Base-by-base conservation (phyloP, 2,113 vertebrate species). In the Callopanchax toddi region DNA sequence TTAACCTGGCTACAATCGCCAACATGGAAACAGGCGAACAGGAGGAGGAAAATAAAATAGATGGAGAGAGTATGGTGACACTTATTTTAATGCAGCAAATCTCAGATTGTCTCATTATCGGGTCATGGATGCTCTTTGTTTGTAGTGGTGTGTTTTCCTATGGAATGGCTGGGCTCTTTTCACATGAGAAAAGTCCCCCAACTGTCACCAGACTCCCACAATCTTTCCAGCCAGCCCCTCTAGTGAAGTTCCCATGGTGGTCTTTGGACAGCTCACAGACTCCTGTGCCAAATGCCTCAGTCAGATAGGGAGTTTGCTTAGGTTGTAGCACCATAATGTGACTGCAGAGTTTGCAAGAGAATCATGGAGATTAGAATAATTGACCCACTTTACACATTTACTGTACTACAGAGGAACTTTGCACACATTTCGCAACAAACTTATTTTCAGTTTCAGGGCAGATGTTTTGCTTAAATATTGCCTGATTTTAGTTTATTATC, bases 101-200 rank as follows among this genome's bases (percentile, higher is more conserved):
- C 61, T 86, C 25, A 22, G 74, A 74, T 67, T 65, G 60, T 50
- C 46, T 62, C 51, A 76, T 81, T 83, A 69, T 69, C 81, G 76
- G 71, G 75, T 62, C 80, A 81, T 44, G 50, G 68, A 80, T 80
- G 73, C 67, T 76, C 61, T 82, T 83, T 84, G 76, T 78, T 79
- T 84, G 59, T 60, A 53, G 60, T 68, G 60, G 50, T 68, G 65
- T 86, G 80, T 86, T 82, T 90, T 85, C 82, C 69, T 82, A 60
- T 69, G 62, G 60, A 62, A 71, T 21, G 36, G 39, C 67, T 63
- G 51, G 60, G 63, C 61, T 68, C 48, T 74, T 84, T 91, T 91
- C 86, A 89, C 89, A 88, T 82, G 87, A 90, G 89, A 87, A 89
- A 90, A 83, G 75, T 82, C 79, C 78, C 78, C 67, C 42, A 61